A percentile compares a stretch with the other conserved stretches of the same genome.
These are phyloP conservation scores for Pseudanteris insignis DNA, from an alignment of 2,888 invertebrate genomes.

Conservation along the genomic window DNA sequence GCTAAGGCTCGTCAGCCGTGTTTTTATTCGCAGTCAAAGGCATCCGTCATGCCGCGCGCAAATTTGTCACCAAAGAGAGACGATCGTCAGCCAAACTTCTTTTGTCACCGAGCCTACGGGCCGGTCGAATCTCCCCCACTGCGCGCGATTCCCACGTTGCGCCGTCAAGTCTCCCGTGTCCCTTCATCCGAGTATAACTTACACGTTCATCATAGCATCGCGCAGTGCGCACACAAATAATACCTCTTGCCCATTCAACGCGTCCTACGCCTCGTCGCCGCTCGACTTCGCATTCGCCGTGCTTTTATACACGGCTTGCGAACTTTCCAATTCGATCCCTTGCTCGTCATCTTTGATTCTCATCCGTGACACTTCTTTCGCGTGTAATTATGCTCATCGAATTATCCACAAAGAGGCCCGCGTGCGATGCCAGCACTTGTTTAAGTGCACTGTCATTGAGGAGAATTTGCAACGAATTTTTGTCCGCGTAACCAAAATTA, in stretches of 20 bases:
- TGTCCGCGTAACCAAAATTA: too few species aligned
- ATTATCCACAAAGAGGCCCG: too few species aligned
- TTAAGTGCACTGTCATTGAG: too few species aligned
- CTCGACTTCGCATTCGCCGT: slow-evolving; percentile 34
- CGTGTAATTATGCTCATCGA: too few species aligned
- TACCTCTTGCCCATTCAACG: slow-evolving; percentile 41
- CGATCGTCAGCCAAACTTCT: slow-evolving; percentile 56
- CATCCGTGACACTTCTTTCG: too few species aligned
- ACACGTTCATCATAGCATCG: slow-evolving; percentile 37
- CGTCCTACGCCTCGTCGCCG: slow-evolving; percentile 32
- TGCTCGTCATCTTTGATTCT: too few species aligned
- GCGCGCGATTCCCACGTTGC: slow-evolving; percentile 60
- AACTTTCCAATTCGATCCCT: too few species aligned
- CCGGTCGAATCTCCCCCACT: slow-evolving; percentile 38
- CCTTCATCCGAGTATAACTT: slow-evolving; percentile 41
- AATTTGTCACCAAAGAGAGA: slow-evolving; percentile 62
- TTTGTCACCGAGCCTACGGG: slow-evolving; percentile 45
- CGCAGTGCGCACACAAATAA: slow-evolving; percentile 30
- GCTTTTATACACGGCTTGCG: slow-evolving; percentile 9
- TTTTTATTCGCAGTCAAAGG: slow-evolving; percentile 49
- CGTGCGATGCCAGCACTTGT: too few species aligned
- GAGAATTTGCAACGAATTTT: too few species aligned
- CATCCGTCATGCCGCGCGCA: slow-evolving; percentile 61
- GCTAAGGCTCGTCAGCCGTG: slow-evolving; percentile 36
- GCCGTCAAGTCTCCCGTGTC: slow-evolving; percentile 43